Base-by-base conservation (phyloP, 2,797 vertebrate genomes). In the Enteromius afrohamiltoni region DNA sequence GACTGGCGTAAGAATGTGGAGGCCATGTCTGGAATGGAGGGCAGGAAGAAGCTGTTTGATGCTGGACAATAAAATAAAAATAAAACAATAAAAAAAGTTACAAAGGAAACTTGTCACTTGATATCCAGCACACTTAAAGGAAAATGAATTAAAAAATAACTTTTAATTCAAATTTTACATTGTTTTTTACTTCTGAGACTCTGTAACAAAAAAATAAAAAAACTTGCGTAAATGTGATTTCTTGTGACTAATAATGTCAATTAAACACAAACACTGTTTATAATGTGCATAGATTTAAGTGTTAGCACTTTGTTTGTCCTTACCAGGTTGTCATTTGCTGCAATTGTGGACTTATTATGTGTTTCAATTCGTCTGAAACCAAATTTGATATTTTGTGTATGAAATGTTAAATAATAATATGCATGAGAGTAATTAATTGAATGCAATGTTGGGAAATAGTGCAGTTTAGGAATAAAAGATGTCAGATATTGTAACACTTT, bases 1-100 rank as follows among this genome's bases (percentile, higher is more conserved):
- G 88, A 91, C 77, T 91, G 89, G 90, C 89, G 90, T 87, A 91
- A 91, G 84, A 91, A 91, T 31, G 88, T 91, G 77, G 90, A 90
- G 53, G 90, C 88, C 79, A 90, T 90, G 90, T 86, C 89, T 68
- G 87, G 89, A 47, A 90, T 91, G 90, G 89, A 91, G 64, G 90
- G 90, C 77, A 88, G 89, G n/a, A 90, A 90, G 82, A 90, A 91
- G 76, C 60, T 90, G 51, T 90, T 90, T 53, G 13, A 86, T 85
- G 86, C 84, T 75, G 85, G 62, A 45, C 87, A 87, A 60, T 87
- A 29, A 37, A 9, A n/a, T n/a, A n/a, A n/a, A n/a, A n/a, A n/a
- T n/a, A n/a, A n/a, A n/a, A n/a, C n/a, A n/a, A n/a, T n/a, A n/a
- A 88, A 84, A 77, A 42, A 42, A 2, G 60, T 74, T 83, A 69